Percentiles rank a stretch among this genome's conserved stretches.
phyloP scores from a whole-genome alignment of 1,140 invertebrate genomes.

The Lutraria rhynchaena region DNA sequence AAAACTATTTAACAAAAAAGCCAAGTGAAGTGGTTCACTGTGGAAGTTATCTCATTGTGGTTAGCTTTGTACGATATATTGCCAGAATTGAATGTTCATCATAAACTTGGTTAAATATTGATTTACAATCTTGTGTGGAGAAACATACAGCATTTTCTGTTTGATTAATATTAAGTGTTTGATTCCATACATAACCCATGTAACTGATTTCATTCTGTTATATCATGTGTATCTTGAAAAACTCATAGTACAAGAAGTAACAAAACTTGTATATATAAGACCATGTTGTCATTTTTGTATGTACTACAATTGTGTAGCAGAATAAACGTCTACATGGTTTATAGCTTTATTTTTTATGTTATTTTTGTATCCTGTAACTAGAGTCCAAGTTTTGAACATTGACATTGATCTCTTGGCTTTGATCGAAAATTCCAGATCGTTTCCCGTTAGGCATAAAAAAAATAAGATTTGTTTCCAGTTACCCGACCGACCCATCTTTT shows the following conservation, averaged over 20 bases:
- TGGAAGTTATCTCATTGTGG: not conserved
- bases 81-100: not conserved
- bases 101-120: not conserved
- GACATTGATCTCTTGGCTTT: too few relatives aligned
- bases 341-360: not conserved
- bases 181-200: not conserved
- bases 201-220: conserved; percentile 18
- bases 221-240: not conserved
- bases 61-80: not conserved
- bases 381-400: too few relatives aligned
- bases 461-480: too few relatives aligned
- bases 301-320: conserved; percentile 39
- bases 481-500: too few relatives aligned
- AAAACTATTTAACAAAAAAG: not conserved
- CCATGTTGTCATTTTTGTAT: conserved; percentile 44
- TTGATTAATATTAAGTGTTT: not conserved
- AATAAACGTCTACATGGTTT: conserved; percentile 35
- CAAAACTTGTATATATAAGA: conserved; percentile 13
- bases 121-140: not conserved
- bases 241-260: conserved; percentile 33
- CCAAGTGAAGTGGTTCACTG: not conserved
- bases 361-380: too few relatives aligned
- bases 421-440: too few relatives aligned
- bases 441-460: too few relatives aligned
- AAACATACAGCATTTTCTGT: not conserved